Percentiles rank a stretch among this genome's conserved stretches.
Evolutionary conservation across 1,140 invertebrate genomes (phyloP).

Genomic region (Apis laboriosa): DNA sequence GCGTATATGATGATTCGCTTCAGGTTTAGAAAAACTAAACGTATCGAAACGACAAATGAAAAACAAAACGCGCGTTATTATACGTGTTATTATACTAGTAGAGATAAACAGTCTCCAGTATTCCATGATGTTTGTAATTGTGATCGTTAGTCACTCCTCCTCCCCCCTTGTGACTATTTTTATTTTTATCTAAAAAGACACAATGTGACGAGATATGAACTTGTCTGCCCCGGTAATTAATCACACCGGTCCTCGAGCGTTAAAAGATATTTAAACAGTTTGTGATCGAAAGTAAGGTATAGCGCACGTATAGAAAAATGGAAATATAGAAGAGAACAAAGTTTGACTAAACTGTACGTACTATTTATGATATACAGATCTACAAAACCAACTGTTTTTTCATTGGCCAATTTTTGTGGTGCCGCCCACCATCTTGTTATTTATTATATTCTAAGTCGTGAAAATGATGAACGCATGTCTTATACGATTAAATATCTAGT

Average conservation of each 20-base stretch:
- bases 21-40: neutral
- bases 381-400: conserved; percentile 72
- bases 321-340: neutral
- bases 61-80: neutral
- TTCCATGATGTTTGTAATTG: conserved; percentile 66
- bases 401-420: conserved; percentile 76
- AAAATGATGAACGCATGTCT: conserved; percentile 64
- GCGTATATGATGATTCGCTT: neutral
- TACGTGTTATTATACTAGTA: conserved; percentile 43
- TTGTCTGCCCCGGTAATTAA: neutral
- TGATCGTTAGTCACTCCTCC: conserved; percentile 60
- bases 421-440: conserved; percentile 80
- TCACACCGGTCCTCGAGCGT: neutral
- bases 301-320: conserved; percentile 32
- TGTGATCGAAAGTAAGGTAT: conserved; percentile 62
- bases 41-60: conserved; percentile 17
- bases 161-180: conserved; percentile 17
- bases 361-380: neutral
- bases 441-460: conserved; percentile 67
- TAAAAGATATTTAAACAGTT: conserved; percentile 36
- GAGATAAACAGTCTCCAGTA: conserved; percentile 63
- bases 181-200: conserved; percentile 28
- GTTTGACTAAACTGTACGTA: neutral
- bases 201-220: neutral
- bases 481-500: conserved; percentile 80